phyloP scores from a whole-genome alignment of 2,113 vertebrate species.

The Coptodon bakossiorum region DNA sequence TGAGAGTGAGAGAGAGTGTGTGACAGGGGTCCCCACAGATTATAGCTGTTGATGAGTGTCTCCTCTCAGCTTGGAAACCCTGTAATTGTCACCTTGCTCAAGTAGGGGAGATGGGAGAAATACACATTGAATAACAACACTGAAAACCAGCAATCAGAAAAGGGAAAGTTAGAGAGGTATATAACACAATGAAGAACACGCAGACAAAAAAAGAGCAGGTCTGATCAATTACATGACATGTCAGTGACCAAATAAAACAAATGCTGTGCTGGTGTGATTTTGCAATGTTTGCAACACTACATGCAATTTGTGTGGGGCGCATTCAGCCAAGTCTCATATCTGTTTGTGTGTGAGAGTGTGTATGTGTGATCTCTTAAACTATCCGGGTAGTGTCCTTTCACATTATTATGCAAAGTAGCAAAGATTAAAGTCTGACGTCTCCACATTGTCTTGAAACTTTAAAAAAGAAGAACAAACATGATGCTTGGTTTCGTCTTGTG shows the following conservation, averaged over 20 bases:
- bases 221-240: not conserved
- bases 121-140: constrained; percentile 15
- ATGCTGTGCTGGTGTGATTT: not conserved
- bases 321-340: not conserved
- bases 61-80: constrained; percentile 56
- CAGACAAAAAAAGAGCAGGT: not conserved
- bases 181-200: not conserved
- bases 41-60: constrained; percentile 66
- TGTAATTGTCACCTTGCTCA: constrained; percentile 68
- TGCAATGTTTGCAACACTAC: not conserved
- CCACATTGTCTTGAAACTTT: not conserved
- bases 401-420: not conserved
- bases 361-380: not conserved
- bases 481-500: not conserved
- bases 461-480: not conserved
- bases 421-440: not conserved
- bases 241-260: not conserved
- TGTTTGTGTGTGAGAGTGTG: not conserved
- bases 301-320: not conserved
- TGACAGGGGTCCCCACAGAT: constrained; percentile 65
- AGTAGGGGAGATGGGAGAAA: constrained; percentile 41
- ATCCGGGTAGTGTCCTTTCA: not conserved
- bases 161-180: not conserved
- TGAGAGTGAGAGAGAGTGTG: not conserved
- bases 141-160: constrained; percentile 42